These are phyloP conservation scores for Drosophila lutescens DNA, from an alignment of 2,888 invertebrate genomes.

Conservation along the genomic window DNA sequence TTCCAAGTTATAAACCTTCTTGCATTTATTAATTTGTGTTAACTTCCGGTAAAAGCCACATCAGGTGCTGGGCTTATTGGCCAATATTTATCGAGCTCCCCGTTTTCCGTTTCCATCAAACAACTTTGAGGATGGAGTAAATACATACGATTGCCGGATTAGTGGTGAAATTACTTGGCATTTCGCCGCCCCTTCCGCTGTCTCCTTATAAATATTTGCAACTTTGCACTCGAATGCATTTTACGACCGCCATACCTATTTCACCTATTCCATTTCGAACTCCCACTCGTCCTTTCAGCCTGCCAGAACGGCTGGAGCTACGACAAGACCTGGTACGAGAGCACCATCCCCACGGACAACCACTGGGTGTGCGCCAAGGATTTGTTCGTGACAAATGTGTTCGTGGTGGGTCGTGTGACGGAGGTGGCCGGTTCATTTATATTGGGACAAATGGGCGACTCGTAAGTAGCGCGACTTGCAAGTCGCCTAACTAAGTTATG, in stretches of 20 bases:
- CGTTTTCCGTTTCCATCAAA: slow-evolving; percentile 14
- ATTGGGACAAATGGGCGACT: slow-evolving; percentile 86
- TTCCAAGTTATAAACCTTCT: not conserved
- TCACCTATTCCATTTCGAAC: not conserved
- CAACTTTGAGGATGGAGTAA: slow-evolving; percentile 14
- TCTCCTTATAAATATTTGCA: slow-evolving; percentile 77
- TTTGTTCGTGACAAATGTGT: slow-evolving; percentile 86
- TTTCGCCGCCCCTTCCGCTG: slow-evolving; percentile 43
- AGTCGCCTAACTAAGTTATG: slow-evolving; percentile 46
- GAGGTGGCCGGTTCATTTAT: slow-evolving; percentile 86
- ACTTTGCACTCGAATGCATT: slow-evolving; percentile 81
- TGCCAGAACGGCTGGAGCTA: slow-evolving; percentile 86
- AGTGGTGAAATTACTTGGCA: slow-evolving; percentile 42
- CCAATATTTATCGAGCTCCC: slow-evolving; percentile 10
- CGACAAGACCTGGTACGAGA: slow-evolving; percentile 85
- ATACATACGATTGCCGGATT: slow-evolving; percentile 33
- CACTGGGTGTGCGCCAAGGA: slow-evolving; percentile 86
- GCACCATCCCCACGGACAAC: slow-evolving; percentile 85
- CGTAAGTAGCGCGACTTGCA: slow-evolving; percentile 82
- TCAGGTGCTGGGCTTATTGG: slow-evolving; percentile 7
- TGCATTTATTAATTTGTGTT: slow-evolving; percentile 11
- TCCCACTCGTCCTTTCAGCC: slow-evolving; percentile 69
- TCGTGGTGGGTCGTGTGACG: slow-evolving; percentile 85
- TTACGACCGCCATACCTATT: slow-evolving; percentile 60
- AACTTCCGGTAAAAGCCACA: slow-evolving; percentile 7